Percentiles rank a stretch among this genome's conserved stretches.
Evolutionary conservation across 2,888 invertebrate genomes (phyloP).

Genomic region (Scelioninae gen. 2): DNA sequence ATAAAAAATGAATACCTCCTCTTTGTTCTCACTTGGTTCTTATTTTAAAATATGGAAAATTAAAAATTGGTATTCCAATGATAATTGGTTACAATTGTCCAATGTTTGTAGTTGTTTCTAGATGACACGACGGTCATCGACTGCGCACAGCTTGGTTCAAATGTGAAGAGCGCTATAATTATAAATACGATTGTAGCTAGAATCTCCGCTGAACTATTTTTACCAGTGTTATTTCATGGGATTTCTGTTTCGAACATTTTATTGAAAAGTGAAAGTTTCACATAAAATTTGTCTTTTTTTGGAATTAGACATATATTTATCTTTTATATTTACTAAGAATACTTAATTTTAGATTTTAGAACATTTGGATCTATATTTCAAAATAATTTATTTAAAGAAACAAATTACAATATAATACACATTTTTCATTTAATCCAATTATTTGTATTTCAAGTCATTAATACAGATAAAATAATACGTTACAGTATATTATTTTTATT

Average conservation of each 20-base stretch:
- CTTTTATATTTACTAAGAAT: background rate
- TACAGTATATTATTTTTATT: too few species aligned
- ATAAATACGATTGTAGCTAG: slow-evolving; percentile 45
- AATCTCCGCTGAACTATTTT: slow-evolving; percentile 44
- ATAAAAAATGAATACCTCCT: too few species aligned
- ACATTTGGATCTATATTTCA: too few species aligned
- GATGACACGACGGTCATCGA: slow-evolving; percentile 38
- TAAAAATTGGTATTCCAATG: too few species aligned
- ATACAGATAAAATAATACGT: too few species aligned
- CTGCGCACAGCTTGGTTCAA: slow-evolving; percentile 24
- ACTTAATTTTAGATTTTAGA: too few species aligned
- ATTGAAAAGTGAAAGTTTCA: slow-evolving; percentile 17
- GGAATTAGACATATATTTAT: background rate
- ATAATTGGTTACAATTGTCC: slow-evolving; percentile 23
- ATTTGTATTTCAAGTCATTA: too few species aligned
- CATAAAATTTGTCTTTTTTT: slow-evolving; percentile 5
- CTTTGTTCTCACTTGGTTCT: too few species aligned
- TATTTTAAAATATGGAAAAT: too few species aligned
- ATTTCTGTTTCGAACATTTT: slow-evolving; percentile 18
- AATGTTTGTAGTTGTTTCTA: slow-evolving; percentile 7
- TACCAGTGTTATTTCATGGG: slow-evolving; percentile 42
- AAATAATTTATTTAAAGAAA: too few species aligned
- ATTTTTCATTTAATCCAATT: too few species aligned
- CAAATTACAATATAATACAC: too few species aligned
- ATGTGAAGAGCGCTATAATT: slow-evolving; percentile 29